Base-by-base conservation (phyloP, 2,113 vertebrate genomes). In the Saccopteryx bilineata region DNA sequence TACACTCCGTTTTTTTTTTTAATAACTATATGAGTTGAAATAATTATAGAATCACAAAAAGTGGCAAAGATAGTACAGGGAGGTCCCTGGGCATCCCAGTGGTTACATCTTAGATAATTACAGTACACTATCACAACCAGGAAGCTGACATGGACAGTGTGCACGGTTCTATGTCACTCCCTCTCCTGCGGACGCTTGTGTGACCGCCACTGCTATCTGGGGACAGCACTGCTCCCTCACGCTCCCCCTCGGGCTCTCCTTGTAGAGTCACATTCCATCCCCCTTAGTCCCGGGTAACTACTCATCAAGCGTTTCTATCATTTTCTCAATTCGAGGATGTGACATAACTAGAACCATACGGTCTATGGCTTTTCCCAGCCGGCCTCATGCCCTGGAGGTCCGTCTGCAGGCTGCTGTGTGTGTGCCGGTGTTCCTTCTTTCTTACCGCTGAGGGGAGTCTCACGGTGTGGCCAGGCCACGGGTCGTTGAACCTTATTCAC, bases 1-100 rank as follows among this genome's bases (percentile, higher is more conserved):
- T 23, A 71, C 26, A 78, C 33, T 33, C 7, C 66, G 71, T 28
- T 71, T 68, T 66, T 60, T 33, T 52, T 9, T n/a, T 69, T 69
- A 78, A 58, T 61, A 81, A 80, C 18, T 14, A 61, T 66, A 48
- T 52, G 19, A 66, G 63, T 54, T 56, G 68, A 79, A 92, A 87
- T 52, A 83, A 85, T 96, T 79, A 82, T 8, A 76, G 80, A 82
- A 18, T 52, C 68, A 15, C 48, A 60, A 72, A 52, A 92, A 89
- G 72, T 26, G 50, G 39, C 33, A 60, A 52, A 79, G 68, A 83
- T 6, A 84, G 56, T 17, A 54, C 33, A 56, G 76, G 65, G 90
- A 84, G 23, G 65, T 54, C 28, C 65, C 28, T 15, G 18, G 6
- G 33, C 28, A 11, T 13, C 58, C 54, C 31, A 1, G 11, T 15